Base-by-base conservation (phyloP, 2,888 invertebrate species). In the Phrixothrix hirtus region DNA sequence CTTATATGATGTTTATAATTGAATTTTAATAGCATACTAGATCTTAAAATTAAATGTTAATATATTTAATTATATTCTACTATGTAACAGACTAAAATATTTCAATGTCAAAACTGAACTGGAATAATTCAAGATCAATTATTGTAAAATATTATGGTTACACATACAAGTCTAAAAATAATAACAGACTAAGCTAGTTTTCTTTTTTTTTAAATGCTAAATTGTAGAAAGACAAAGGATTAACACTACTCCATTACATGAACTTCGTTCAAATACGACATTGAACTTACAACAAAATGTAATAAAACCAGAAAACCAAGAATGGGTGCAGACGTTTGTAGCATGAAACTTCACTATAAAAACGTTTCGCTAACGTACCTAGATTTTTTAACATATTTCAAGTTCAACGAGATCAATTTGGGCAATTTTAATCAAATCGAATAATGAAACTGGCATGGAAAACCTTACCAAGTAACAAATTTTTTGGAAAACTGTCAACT, bases 271-370 rank as follows among this genome's bases (percentile, higher is more conserved):
- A 64, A 63, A 65, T 62, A 63, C 67, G 67, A 69, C 69, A 67
- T 62, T 63, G 67, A 59, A 44, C 54, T 63, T 68, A 65, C 62
- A 67, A 66, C 70, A 69, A 5, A 21, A 3, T 63, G 66, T 66
- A 70, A 69, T 68, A 68, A 67, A 69, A 69, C 68, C 59, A 68
- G 57, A 65, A 65, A 57, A 62, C 61, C 59, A 58, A 49, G 60
- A 63, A 62, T 38, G 47, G 59, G 51, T 66, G 65, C 64, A 66
- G 65, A 66, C 64, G 66, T 62, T 64, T 57, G 61, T 58, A 58
- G 51, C 46, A 64, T 12, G 27, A 21, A 35, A 30, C 17, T 15
- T 27, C n/a, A 16, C 32, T 16, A 35, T n/a, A 44, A 49, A 30
- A 42, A 47, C 30, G 32, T 34, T 30, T 31, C 32, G 25, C 36